Evolutionary conservation across 2,888 invertebrate species (phyloP), one percentile per base, ranked within the genome.

Genomic region (Andrena trimmerana): DNA sequence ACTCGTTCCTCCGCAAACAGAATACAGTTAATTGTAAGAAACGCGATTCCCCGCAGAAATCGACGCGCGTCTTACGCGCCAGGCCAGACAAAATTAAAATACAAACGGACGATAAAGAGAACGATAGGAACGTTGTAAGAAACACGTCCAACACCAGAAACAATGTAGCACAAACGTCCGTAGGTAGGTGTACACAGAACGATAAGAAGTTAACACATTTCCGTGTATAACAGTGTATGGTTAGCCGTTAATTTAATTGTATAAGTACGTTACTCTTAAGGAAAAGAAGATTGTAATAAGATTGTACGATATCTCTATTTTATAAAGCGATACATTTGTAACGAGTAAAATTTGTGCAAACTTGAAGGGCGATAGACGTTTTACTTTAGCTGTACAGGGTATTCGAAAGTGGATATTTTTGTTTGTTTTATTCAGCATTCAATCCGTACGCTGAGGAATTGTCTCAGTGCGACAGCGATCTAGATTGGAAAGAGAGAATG

Each of bases 191-290:
- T 76, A 73, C 16, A 33, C 85, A 74, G 24, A 62, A 33, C 70
- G 72, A 52, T 10, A 74, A 80, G 48, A 71, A 33, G 73, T 84
- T 91, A 33, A 80, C 85, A 7, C 87, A 90, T 69, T 87, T 90
- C 48, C 88, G 92, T 68, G 85, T 92, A 83, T 92, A 87, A 87
- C 74, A 81, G 81, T 85, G 33, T 75, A 74, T 16, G 54, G 57
- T 50, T 82, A 83, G 82, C 76, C 76, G 71, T 76, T 83, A 50
- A 76, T 77, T 83, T 76, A 82, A 69, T 77, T 65, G 27, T 68
- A 76, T 52, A 81, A 81, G 67, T 68, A 75, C 36, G 52, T 76
- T 83, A 83, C 29, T 33, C 31, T 48, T 83, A 82, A 82, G 77
- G 54, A 29, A 66, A 42, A 13, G 5, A 83, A 66, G 20, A 73